A percentile compares a stretch with the other conserved stretches of the same genome.
Evolutionary conservation across 2,888 invertebrate species (phyloP).

Genomic region (Chrysina gloriosa): DNA sequence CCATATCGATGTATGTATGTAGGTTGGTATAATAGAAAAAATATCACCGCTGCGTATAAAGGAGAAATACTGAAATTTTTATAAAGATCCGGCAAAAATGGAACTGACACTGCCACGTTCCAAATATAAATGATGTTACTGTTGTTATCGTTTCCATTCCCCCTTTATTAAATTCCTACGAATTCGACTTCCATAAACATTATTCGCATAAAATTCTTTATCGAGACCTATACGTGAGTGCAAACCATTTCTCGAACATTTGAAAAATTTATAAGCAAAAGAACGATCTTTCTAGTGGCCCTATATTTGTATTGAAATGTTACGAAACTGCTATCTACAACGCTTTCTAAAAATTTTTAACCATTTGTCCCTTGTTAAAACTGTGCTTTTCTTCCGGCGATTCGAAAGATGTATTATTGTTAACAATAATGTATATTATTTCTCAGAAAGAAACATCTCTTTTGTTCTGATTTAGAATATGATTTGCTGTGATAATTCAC

Average conservation of each 20-base stretch:
- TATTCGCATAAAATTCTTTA: conserved; percentile 14
- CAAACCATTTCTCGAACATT: background rate
- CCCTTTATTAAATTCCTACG: conserved; percentile 29
- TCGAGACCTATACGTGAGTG: background rate
- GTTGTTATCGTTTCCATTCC: conserved; percentile 16
- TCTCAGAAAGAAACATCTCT: too few species aligned
- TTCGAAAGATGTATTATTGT: too few species aligned
- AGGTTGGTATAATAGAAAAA: conserved; percentile 11
- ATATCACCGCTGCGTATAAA: conserved; percentile 9
- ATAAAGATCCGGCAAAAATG: conserved; percentile 20
- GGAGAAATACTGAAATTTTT: conserved; percentile 26
- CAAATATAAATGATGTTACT: conserved; percentile 33
- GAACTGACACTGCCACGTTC: conserved; percentile 27
- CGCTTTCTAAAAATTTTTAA: too few species aligned
- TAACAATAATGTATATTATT: too few species aligned
- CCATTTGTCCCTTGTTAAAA: too few species aligned
- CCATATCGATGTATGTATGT: conserved; percentile 1
- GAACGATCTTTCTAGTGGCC: too few species aligned
- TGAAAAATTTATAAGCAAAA: too few species aligned
- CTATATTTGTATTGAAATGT: too few species aligned
- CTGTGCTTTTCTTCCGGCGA: too few species aligned
- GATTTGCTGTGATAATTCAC: too few species aligned
- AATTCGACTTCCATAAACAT: conserved; percentile 25
- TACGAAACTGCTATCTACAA: too few species aligned
- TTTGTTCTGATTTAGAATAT: too few species aligned